Evolutionary conservation across 2,797 vertebrate species (phyloP).

Genomic region (Microcaecilia unicolor): DNA sequence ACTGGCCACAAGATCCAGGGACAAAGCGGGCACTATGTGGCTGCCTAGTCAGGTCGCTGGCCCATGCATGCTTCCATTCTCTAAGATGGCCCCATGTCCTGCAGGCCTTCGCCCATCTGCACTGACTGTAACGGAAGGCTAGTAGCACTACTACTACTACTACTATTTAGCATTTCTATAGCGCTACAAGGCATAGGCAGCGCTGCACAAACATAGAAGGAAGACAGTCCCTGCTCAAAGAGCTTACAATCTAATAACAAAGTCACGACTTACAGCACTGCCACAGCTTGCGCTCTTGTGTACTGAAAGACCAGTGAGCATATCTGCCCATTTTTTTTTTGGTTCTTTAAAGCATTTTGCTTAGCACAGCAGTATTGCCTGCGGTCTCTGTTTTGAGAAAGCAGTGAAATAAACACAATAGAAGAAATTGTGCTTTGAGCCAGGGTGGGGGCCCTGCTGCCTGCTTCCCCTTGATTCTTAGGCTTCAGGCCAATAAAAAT

Average conservation of each 20-base stretch:
- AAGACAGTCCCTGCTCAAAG: too few relatives aligned
- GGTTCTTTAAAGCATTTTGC: too few relatives aligned
- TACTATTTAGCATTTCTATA: too few relatives aligned
- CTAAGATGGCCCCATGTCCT: conserved; percentile 11
- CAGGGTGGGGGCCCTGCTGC: conserved; percentile 34
- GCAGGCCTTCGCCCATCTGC: background rate
- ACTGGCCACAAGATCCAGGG: conserved; percentile 26
- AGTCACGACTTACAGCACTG: background rate
- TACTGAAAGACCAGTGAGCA: too few relatives aligned
- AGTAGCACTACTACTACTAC: too few relatives aligned
- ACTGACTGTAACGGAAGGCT: background rate
- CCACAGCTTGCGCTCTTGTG: too few relatives aligned
- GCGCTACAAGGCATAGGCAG: too few relatives aligned
- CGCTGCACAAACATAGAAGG: too few relatives aligned
- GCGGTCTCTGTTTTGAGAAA: conserved; percentile 29
- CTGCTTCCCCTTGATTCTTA: conserved; percentile 47
- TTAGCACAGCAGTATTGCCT: conserved; percentile 18
- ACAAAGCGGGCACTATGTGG: conserved; percentile 53
- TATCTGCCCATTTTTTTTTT: too few relatives aligned
- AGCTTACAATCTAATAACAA: too few relatives aligned
- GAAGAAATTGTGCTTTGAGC: conserved; percentile 31
- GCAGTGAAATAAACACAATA: conserved; percentile 39
- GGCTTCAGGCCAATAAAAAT: conserved; percentile 49
- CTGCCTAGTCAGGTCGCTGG: conserved; percentile 23
- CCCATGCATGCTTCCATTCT: conserved; percentile 26